These are phyloP conservation scores for Turritopsis dohrnii DNA, from an alignment of 30 jellyfish, hydroid and myxozoan species.

Conservation along the genomic window DNA sequence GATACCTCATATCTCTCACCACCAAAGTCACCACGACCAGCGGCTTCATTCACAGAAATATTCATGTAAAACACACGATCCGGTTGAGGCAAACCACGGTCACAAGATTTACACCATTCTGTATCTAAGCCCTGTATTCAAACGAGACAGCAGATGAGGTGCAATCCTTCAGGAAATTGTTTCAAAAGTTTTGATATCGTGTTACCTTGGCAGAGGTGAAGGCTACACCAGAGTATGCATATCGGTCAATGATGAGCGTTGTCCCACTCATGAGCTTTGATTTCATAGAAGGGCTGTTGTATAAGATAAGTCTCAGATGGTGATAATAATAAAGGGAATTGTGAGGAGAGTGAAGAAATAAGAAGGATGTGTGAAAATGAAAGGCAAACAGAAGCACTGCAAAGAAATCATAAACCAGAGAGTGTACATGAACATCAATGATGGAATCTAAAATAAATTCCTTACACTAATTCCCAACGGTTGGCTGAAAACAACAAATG, in stretches of 20 bases:
- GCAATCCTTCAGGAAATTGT: background rate
- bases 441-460: background rate
- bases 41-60: constrained; percentile 39
- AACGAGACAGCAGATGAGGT: background rate
- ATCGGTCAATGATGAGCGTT: constrained; percentile 66
- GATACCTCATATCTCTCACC: constrained; percentile 72
- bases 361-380: too few relatives aligned
- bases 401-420: too few relatives aligned
- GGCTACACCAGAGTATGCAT: constrained; percentile 95
- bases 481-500: constrained; percentile 79
- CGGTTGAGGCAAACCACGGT: constrained; percentile 72
- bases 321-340: background rate
- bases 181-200: background rate
- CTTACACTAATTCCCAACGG: constrained; percentile 82
- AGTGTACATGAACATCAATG: background rate
- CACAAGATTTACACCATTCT: constrained; percentile 78
- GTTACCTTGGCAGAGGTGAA: constrained; percentile 78
- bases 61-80: constrained; percentile 74
- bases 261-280: constrained; percentile 51
- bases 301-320: background rate
- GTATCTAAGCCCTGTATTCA: constrained; percentile 54
- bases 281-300: constrained; percentile 29
- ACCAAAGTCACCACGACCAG: constrained; percentile 78
- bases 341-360: too few relatives aligned
- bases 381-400: too few relatives aligned